Evolutionary conservation across 2,888 invertebrate species (phyloP).

Genomic region (Mimachlamys varia): DNA sequence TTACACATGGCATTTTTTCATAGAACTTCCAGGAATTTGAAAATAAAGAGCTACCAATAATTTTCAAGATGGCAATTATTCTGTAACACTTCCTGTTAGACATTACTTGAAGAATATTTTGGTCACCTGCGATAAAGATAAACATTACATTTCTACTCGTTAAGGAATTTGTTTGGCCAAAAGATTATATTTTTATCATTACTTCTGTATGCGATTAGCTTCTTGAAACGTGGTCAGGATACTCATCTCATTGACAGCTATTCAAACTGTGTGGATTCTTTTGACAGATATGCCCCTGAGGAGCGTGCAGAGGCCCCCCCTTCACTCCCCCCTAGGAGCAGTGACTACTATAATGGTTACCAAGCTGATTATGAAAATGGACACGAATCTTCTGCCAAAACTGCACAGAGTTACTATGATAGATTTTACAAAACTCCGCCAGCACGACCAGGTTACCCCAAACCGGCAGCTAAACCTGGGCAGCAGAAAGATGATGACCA

Average conservation of each 20-base stretch:
- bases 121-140: no score
- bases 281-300: conserved; percentile 37
- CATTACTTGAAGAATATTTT: no score
- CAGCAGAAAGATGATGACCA: conserved; percentile 23
- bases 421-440: conserved; percentile 63
- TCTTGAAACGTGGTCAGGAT: no score
- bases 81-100: no score
- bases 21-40: no score
- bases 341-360: conserved; percentile 53
- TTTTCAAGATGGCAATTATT: no score
- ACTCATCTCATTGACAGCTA: neutral
- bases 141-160: no score
- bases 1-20: no score
- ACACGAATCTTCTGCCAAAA: conserved; percentile 43
- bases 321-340: conserved; percentile 50
- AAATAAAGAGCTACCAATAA: no score
- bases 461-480: conserved; percentile 32
- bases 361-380: conserved; percentile 51
- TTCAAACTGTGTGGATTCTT: neutral
- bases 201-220: no score
- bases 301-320: conserved; percentile 50
- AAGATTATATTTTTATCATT: no score
- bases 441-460: conserved; percentile 29
- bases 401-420: conserved; percentile 61
- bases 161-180: no score